phyloP scores from a whole-genome alignment of 1,140 invertebrate genomes.

The Scaptomyza montana region DNA sequence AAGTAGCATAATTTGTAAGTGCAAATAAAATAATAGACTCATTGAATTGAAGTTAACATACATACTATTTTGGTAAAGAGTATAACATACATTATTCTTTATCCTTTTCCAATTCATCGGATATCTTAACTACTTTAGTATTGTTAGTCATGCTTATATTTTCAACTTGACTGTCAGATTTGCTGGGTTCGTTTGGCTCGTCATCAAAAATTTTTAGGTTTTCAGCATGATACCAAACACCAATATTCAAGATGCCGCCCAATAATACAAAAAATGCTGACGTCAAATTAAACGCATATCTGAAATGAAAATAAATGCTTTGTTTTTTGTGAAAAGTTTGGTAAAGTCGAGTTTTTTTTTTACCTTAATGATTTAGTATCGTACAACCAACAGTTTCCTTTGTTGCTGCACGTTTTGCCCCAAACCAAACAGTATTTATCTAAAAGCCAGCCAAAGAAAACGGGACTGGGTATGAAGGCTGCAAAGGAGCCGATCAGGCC shows the following conservation, averaged over 20 bases:
- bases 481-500: constrained; percentile 87
- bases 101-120: constrained; percentile 1
- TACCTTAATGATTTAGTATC: constrained; percentile 87
- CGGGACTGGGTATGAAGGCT: constrained; percentile 89
- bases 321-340: too few species aligned
- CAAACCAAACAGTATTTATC: constrained; percentile 89
- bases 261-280: constrained; percentile 86
- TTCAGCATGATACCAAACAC: constrained; percentile 88
- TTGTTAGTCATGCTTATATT: background rate
- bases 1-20: too few species aligned
- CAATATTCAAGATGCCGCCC: constrained; percentile 87
- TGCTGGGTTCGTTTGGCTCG: constrained; percentile 76
- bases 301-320: constrained; percentile 9
- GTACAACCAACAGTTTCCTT: constrained; percentile 90
- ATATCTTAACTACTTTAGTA: background rate
- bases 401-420: constrained; percentile 89
- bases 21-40: background rate
- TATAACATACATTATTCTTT: too few species aligned
- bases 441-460: constrained; percentile 89
- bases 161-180: constrained; percentile 7
- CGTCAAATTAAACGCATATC: constrained; percentile 87
- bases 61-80: too few species aligned
- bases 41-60: constrained; percentile 1
- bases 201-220: constrained; percentile 89
- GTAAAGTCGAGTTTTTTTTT: background rate